Evolutionary conservation across 30 jellyfish, hydroid and myxozoan genomes (phyloP), one percentile per base, ranked within the genome.

Genomic region (Aurelia aurita): DNA sequence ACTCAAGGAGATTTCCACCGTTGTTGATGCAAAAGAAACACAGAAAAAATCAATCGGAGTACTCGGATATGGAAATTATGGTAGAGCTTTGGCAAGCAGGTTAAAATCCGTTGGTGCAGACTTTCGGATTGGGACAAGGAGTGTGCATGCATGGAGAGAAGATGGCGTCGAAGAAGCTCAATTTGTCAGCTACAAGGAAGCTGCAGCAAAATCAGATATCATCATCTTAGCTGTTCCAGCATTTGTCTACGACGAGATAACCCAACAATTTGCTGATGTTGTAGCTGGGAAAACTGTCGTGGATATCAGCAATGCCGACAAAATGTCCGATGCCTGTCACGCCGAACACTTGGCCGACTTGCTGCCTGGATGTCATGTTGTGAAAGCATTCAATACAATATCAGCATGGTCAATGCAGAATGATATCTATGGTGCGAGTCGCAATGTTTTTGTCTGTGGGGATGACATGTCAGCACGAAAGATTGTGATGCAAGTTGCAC

Each of bases 341-440:
- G 97, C 96, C 14, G 55, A 29, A 49, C 54, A 54, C 18, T 83
- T 90, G 19, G 93, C 83, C 9, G 54, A 45, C 26, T 23, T 83
- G 55, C 15, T 90, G 66, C 96, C 96, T 12, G 19, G 39, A 19
- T 73, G 89, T 0, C 68, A 34, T 67, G 77, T 90, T 25, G 86
- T 84, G 31, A 90, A 90, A 74, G 97, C 96, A 69, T 75, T 90
- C 45, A 90, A 90, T 27, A 90, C 97, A 35, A 28, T 90, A 39
- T 74, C 96, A 15, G 96, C 92, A 7, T 90, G 91, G 88, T 25
- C 96, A 8, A 18, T 90, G 69, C 80, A 75, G 39, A 32, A 82
- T 47, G 93, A 77, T 4, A 35, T 75, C 13, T 90, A 43, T 44
- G 97, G 96, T 29, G 86, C 89, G n/a, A 82, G 89, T 39, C 84